Evolutionary conservation across 2,888 invertebrate species (phyloP), one percentile per base, ranked within the genome.

Genomic region (Blomia tropicalis): DNA sequence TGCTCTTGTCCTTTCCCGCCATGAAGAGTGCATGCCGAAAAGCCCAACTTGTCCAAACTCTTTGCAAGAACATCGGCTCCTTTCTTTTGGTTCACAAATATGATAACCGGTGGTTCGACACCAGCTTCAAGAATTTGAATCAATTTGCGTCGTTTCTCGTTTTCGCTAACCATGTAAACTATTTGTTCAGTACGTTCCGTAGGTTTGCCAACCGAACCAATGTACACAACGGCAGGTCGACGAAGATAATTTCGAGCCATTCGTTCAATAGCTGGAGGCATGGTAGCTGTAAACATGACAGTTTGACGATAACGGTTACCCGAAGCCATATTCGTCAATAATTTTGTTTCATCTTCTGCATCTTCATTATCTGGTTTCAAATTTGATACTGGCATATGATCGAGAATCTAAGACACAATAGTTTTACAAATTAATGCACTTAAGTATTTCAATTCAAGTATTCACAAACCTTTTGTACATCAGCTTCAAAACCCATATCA

Each of bases 211-310:
- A 85, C 80, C 1, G 92, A 90, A 64, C 96, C 96, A 67, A 98
- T 96, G 73, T 96, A 90, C 0, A 98, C 96, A 1, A 95, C 87
- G 14, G 96, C 92, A 0, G 98, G 98, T 70, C 98, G 79, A 62
- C 98, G 80, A 25, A 99, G 77, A 76, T 98, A 99, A 31, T 84
- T 87, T 66, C 93, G 80, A 0, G 98, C 98, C 66, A 99, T 77
- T 65, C 96, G 80, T 77, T 99, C 98, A 1, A 99, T 93, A 2
- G 95, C 89, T 0, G 95, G 85, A 7, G 95, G 95, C 98, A 99
- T 99, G 67, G 98, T 99, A 2, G 98, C 98, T 58, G 98, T 98
- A 76, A 99, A 99, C 98, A 99, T 99, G 73, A 99, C 98, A 70
- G 98, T 99, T 84, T 95, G 95, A 73, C 95, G 79, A 75, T 87